Evolutionary conservation across 2,797 vertebrate genomes (phyloP), one percentile per base, ranked within the genome.

Genomic region (Podarcis siculus): DNA sequence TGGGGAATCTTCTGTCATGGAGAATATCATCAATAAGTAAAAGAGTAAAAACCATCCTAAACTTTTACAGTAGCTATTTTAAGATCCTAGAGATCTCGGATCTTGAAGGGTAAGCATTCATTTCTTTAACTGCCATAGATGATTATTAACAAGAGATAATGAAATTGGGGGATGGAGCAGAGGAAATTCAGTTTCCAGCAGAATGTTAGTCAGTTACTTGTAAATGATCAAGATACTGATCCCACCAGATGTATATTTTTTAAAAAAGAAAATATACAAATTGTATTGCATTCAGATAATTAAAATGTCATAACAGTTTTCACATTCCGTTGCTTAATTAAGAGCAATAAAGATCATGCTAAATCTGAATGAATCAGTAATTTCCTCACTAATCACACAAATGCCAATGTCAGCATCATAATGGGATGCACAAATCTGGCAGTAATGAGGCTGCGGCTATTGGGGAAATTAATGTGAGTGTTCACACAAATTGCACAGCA

Each of bases 301-400:
- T 95, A 95, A 95, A 95, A 95, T 93, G 92, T 94, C 0, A 0
- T 94, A 96, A 94, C 90, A 91, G 94, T 95, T 95, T 96, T 94
- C 91, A 93, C 93, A 93, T 96, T 96, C 92, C 85, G 84, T 93
- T 94, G 93, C 89, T 95, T 96, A 96, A 96, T 96, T 96, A 96
- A 95, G 95, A 95, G 92, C 95, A 95, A 95, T 96, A 96, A 96
- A 95, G 92, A 87, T 92, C 89, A 88, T 91, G 92, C 92, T 95
- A 96, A 94, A 96, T 96, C 91, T 92, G 92, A 94, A 93, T 90
- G 90, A 95, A 95, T 95, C 81, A 93, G 93, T 95, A 95, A 95
- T 95, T 95, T 95, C 87, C 90, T 85, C 91, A 89, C 94, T 96
- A 94, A 95, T 95, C 82, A 83, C 91, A 91, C 89, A 91, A 95